Evolutionary conservation across 2,113 vertebrate species (phyloP).

Genomic region (Lepus americanus): DNA sequence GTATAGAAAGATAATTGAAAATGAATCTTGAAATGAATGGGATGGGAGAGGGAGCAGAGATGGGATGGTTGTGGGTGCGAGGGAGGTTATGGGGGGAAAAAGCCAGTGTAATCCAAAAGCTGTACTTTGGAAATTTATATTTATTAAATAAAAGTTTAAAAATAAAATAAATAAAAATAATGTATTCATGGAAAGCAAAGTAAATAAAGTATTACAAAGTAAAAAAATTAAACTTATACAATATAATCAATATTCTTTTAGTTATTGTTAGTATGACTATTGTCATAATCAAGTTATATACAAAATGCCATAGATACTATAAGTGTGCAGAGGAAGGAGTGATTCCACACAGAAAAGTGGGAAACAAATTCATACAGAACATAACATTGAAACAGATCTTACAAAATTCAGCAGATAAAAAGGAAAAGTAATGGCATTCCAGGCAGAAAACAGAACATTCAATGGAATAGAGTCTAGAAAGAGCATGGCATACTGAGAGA

Average conservation of each 20-base stretch:
- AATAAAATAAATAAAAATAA: too few relatives aligned
- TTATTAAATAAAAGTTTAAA: too few relatives aligned
- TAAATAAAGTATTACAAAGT: too few relatives aligned
- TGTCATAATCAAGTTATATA: slow-evolving; percentile 1
- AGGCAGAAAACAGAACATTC: neutral
- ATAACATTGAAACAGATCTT: slow-evolving; percentile 35
- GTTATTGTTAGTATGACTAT: neutral
- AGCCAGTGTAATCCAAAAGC: too few relatives aligned
- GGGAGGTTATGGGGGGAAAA: too few relatives aligned
- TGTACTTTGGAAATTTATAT: too few relatives aligned
- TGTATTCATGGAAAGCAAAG: too few relatives aligned
- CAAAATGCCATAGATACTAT: neutral
- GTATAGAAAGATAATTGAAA: too few relatives aligned
- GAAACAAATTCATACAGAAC: neutral
- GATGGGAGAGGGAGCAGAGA: too few relatives aligned
- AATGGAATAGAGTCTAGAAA: neutral
- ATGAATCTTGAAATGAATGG: too few relatives aligned
- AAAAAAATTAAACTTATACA: neutral
- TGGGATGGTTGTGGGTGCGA: too few relatives aligned
- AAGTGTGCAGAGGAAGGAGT: neutral
- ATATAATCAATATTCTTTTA: neutral
- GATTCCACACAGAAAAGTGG: slow-evolving; percentile 28
- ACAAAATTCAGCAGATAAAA: slow-evolving; percentile 40
- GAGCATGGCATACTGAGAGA: neutral
- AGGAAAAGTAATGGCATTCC: neutral